phyloP scores from a whole-genome alignment of 2,113 vertebrate genomes.

The Protobothrops mucrosquamatus region DNA sequence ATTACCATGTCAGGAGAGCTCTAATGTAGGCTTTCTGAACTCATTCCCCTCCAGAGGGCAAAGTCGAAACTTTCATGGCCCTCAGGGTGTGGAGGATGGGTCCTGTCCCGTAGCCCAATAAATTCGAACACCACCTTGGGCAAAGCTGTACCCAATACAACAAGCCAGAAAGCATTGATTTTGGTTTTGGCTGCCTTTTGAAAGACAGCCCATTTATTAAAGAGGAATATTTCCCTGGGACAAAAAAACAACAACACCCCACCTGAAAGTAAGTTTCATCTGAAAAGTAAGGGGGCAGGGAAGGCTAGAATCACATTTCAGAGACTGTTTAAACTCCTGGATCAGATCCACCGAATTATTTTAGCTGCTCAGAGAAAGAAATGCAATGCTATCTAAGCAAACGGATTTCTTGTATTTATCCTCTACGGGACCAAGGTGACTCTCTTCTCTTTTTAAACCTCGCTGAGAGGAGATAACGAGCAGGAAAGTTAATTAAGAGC shows the following conservation, averaged over 20 bases:
- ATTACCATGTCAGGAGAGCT: not conserved
- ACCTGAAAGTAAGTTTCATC: slow-evolving; percentile 17
- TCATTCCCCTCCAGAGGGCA: not conserved
- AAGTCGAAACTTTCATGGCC: not conserved
- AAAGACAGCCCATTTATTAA: not conserved
- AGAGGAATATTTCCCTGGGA: slow-evolving; percentile 16
- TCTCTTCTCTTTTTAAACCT: not conserved
- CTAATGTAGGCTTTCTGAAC: not conserved
- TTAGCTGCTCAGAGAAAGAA: slow-evolving; percentile 1
- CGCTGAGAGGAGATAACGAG: not conserved
- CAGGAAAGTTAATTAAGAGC: not conserved
- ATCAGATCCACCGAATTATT: slow-evolving; percentile 30
- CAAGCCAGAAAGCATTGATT: not conserved
- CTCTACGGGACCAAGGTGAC: not conserved
- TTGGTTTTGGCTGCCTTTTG: not conserved
- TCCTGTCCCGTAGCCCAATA: not conserved
- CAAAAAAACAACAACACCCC: not conserved
- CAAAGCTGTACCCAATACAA: not conserved
- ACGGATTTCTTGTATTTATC: slow-evolving; percentile 17
- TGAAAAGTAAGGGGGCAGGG: not conserved
- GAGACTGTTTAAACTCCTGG: slow-evolving; percentile 30
- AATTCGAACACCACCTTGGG: not conserved
- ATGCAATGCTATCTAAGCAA: not conserved
- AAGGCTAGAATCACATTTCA: not conserved
- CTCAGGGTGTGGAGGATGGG: not conserved